Evolutionary conservation across 2,113 vertebrate genomes (phyloP).

Genomic region (Siniperca chuatsi): DNA sequence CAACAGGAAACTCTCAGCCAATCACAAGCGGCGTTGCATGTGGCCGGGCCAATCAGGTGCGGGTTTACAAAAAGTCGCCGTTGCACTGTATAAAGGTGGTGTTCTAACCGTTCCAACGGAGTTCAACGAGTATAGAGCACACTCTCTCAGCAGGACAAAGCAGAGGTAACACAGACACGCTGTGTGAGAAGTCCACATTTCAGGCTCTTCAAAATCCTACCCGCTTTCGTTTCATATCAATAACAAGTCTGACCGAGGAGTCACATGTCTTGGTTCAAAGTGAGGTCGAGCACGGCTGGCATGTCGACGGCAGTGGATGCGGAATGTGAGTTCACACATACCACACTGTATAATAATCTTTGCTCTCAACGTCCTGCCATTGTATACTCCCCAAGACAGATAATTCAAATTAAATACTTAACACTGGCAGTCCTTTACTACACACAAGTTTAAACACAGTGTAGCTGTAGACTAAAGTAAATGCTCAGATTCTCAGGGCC

Average conservation of each 20-base stretch:
- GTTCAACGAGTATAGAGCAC: not conserved
- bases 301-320: constrained; percentile 66
- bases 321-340: constrained; percentile 68
- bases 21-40: constrained; percentile 75
- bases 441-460: not conserved
- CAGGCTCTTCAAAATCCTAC: not conserved
- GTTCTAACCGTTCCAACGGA: constrained; percentile 13
- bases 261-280: constrained; percentile 83
- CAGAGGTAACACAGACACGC: not conserved
- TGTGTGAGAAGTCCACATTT: not conserved
- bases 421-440: not conserved
- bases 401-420: constrained; percentile 1
- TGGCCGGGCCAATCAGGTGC: constrained; percentile 54
- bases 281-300: constrained; percentile 69
- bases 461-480: constrained; percentile 34
- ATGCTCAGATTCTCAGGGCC: constrained; percentile 62
- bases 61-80: constrained; percentile 47
- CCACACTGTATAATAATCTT: constrained; percentile 23
- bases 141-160: no score
- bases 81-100: constrained; percentile 41
- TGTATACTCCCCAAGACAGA: not conserved
- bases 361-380: not conserved
- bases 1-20: constrained; percentile 74
- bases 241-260: constrained; percentile 51
- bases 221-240: constrained; percentile 6